A percentile compares a stretch with the other conserved stretches of the same genome.
phyloP scores from a whole-genome alignment of 2,113 vertebrate genomes.

The Lasiurus cinereus region DNA sequence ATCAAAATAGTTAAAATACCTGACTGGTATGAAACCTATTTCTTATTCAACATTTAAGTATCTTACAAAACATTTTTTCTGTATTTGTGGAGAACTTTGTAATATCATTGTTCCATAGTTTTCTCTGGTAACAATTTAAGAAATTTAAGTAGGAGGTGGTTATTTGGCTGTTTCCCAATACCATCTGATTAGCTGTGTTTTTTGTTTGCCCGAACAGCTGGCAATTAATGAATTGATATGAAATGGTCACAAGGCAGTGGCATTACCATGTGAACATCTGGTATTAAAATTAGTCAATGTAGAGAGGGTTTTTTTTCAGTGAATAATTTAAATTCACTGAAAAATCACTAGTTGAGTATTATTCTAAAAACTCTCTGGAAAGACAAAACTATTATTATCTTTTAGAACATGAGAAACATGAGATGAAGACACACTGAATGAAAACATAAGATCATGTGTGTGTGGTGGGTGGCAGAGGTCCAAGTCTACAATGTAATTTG shows the following conservation, averaged over 20 bases:
- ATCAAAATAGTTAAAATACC: not conserved
- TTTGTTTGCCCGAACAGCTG: conserved; percentile 87
- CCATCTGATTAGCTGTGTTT: conserved; percentile 81
- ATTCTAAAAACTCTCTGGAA: conserved; percentile 25
- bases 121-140: conserved; percentile 75
- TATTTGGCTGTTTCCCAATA: conserved; percentile 82
- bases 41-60: not conserved
- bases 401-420: conserved; percentile 20
- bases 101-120: not conserved
- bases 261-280: conserved; percentile 88
- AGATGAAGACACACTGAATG: not conserved
- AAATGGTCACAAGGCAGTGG: conserved; percentile 85
- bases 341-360: conserved; percentile 75
- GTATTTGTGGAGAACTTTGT: conserved; percentile 21
- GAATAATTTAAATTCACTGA: conserved; percentile 82
- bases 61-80: not conserved
- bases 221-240: conserved; percentile 89
- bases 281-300: conserved; percentile 85
- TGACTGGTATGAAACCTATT: not conserved
- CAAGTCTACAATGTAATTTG: conserved; percentile 74
- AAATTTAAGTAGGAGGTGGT: conserved; percentile 75
- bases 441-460: not conserved
- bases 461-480: conserved; percentile 45
- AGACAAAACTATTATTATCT: conserved; percentile 12
- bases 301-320: conserved; percentile 73